Percentiles rank a stretch among this genome's conserved stretches.
phyloP scores from a whole-genome alignment of 2,888 invertebrate genomes.

The Nomada ferruginata region DNA sequence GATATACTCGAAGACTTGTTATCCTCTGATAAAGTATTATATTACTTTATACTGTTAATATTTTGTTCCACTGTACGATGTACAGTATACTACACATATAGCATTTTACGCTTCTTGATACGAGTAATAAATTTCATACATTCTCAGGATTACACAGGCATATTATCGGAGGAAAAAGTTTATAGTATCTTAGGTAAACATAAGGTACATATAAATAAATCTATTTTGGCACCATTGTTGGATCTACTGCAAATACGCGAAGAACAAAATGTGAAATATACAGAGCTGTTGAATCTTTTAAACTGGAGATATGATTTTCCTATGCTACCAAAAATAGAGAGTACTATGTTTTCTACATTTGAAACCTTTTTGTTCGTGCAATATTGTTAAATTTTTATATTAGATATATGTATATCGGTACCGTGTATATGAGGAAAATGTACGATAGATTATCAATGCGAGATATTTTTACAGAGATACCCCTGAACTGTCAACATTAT shows the following conservation, averaged over 20 bases:
- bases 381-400: not conserved
- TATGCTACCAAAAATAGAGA: constrained; percentile 59
- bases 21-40: constrained; percentile 55
- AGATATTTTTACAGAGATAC: constrained; percentile 37
- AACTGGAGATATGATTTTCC: constrained; percentile 69
- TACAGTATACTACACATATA: not conserved
- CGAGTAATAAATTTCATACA: not conserved
- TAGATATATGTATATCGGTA: not conserved
- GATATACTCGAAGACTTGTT: constrained; percentile 58
- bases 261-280: constrained; percentile 59
- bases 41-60: not conserved
- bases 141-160: constrained; percentile 36
- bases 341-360: constrained; percentile 25
- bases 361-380: not conserved
- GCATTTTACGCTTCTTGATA: not conserved
- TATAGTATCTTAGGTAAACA: constrained; percentile 43
- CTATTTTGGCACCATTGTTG: constrained; percentile 49
- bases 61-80: not conserved
- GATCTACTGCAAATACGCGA: constrained; percentile 57
- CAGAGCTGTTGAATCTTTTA: constrained; percentile 60
- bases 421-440: not conserved
- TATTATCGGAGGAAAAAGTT: constrained; percentile 53
- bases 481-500: constrained; percentile 44
- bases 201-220: constrained; percentile 45
- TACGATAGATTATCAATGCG: not conserved